Conservation (phyloP, 2,113 vertebrate species). For the Macaca fascicularis region T2T-MFA8v1.1 NC_088378.1:170380501-170381000, state of each 20-base stretch:
- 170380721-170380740: background rate
- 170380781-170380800: background rate
- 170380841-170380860: background rate
- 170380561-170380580: background rate
- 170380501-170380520: background rate
- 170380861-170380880: background rate
- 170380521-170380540: background rate
- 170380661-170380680: background rate
- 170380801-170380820: background rate
- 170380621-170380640: too few species aligned
- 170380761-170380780: background rate
- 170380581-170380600: background rate
- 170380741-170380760: background rate
- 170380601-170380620: background rate
- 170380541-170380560: background rate
- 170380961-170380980: background rate
- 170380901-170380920: background rate
- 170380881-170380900: background rate
- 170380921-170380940: background rate
- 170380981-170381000: background rate
- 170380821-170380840: background rate
- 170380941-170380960: accelerated
- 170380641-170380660: background rate
- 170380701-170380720: background rate
- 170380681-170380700: background rate